Conservation (phyloP, 2,888 invertebrate genomes). For the Napeogenes sylphis region DNA sequence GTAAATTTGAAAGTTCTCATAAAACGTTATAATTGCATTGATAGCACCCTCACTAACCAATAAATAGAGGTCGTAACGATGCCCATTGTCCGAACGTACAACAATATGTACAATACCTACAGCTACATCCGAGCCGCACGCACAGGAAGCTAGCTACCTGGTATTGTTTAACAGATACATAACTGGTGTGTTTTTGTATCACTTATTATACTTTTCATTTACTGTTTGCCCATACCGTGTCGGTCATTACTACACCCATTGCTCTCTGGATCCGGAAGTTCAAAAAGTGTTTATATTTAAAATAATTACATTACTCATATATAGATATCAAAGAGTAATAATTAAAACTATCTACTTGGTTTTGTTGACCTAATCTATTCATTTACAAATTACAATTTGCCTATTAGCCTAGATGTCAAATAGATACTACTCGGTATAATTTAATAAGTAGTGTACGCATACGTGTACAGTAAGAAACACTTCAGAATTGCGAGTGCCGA, state of each 20-base stretch:
- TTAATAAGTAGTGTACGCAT: too few relatives aligned
- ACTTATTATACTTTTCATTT: slow-evolving; percentile 17
- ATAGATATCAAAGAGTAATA: too few relatives aligned
- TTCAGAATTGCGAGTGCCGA: too few relatives aligned
- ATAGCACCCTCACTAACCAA: not conserved
- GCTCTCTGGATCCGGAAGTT: too few relatives aligned
- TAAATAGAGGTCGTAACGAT: slow-evolving; percentile 29
- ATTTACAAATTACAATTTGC: slow-evolving; percentile 12
- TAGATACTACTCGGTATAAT: too few relatives aligned
- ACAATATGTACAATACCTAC: slow-evolving; percentile 32
- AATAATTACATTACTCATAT: not conserved
- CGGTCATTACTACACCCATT: slow-evolving; percentile 24
- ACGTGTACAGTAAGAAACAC: too few relatives aligned
- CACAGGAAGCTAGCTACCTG: slow-evolving; percentile 55
- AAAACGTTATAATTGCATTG: not conserved
- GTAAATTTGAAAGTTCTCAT: too few relatives aligned
- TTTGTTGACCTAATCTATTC: not conserved
- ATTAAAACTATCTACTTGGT: too few relatives aligned
- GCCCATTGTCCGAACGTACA: slow-evolving; percentile 47
- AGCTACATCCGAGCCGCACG: slow-evolving; percentile 35
- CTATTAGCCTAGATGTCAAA: too few relatives aligned
- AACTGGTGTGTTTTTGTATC: slow-evolving; percentile 9
- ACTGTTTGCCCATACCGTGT: slow-evolving; percentile 21
- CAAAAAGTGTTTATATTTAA: too few relatives aligned
- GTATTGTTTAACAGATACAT: slow-evolving; percentile 36